Conservation (phyloP, 2,888 invertebrate genomes). For the Heteromurus nitidus region DNA sequence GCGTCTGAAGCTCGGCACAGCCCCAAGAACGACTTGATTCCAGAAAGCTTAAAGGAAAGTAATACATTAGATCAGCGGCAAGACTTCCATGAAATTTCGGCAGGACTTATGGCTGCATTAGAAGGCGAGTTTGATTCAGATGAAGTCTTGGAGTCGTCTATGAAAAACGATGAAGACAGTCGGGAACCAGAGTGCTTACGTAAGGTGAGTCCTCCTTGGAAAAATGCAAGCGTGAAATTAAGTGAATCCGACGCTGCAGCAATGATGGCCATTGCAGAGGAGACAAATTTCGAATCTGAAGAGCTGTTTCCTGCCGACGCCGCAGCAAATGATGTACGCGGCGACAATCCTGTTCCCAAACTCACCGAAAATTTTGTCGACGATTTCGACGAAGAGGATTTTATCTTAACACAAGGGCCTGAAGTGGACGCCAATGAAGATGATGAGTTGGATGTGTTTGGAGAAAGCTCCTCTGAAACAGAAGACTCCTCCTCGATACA, state of each 20-base stretch:
- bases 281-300: constrained; percentile 61
- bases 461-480: constrained; percentile 37
- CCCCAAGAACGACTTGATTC: too few relatives aligned
- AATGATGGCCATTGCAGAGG: constrained; percentile 54
- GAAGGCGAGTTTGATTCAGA: constrained; percentile 54
- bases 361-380: constrained; percentile 18
- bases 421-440: neutral
- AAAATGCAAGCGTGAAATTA: constrained; percentile 27
- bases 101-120: constrained; percentile 43
- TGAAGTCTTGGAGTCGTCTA: neutral
- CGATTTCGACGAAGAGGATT: constrained; percentile 51
- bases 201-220: too few relatives aligned
- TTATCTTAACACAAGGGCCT: constrained; percentile 33
- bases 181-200: neutral
- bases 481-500: constrained; percentile 2
- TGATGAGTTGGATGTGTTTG: constrained; percentile 28
- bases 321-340: neutral
- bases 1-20: too few relatives aligned
- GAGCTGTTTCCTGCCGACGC: constrained; percentile 62
- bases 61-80: too few relatives aligned
- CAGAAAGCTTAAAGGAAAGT: too few relatives aligned
- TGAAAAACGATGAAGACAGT: neutral
- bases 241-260: constrained; percentile 56
- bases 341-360: neutral
- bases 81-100: constrained; percentile 28